Evolutionary conservation across 1,140 invertebrate genomes (phyloP).

Genomic region (Centruroides sculpturatus): DNA sequence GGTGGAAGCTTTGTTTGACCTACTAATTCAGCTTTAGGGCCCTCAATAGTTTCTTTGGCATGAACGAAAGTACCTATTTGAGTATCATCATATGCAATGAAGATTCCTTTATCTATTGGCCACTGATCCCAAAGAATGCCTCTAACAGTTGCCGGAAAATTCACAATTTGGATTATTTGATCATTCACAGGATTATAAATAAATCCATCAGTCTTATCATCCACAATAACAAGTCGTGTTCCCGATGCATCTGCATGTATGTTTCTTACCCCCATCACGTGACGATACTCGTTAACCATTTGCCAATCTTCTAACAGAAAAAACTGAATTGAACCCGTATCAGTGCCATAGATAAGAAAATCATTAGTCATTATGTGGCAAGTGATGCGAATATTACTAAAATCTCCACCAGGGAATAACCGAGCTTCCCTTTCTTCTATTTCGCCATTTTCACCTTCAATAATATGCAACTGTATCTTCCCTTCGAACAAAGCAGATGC

Average conservation of each 20-base stretch:
- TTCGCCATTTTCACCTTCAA: slow-evolving; percentile 46
- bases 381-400: slow-evolving; percentile 43
- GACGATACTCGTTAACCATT: slow-evolving; percentile 59
- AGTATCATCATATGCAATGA: slow-evolving; percentile 63
- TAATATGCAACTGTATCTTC: slow-evolving; percentile 73
- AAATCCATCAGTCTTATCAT: slow-evolving; percentile 66
- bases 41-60: slow-evolving; percentile 58
- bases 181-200: slow-evolving; percentile 65
- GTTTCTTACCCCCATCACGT: slow-evolving; percentile 52
- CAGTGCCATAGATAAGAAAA: slow-evolving; percentile 84
- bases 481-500: slow-evolving; percentile 72
- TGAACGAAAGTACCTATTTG: slow-evolving; percentile 67
- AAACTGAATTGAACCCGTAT: slow-evolving; percentile 70
- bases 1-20: slow-evolving; percentile 56
- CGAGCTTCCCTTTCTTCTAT: slow-evolving; percentile 60
- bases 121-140: slow-evolving; percentile 85
- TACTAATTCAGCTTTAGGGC: slow-evolving; percentile 47
- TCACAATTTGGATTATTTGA: background rate
- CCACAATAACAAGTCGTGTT: slow-evolving; percentile 61
- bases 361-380: slow-evolving; percentile 77
- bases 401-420: slow-evolving; percentile 57
- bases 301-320: slow-evolving; percentile 86
- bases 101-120: slow-evolving; percentile 64
- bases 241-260: slow-evolving; percentile 71
- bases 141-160: slow-evolving; percentile 22